Evolutionary conservation across 2,113 vertebrate genomes (phyloP).

Genomic region (Cariama cristata): DNA sequence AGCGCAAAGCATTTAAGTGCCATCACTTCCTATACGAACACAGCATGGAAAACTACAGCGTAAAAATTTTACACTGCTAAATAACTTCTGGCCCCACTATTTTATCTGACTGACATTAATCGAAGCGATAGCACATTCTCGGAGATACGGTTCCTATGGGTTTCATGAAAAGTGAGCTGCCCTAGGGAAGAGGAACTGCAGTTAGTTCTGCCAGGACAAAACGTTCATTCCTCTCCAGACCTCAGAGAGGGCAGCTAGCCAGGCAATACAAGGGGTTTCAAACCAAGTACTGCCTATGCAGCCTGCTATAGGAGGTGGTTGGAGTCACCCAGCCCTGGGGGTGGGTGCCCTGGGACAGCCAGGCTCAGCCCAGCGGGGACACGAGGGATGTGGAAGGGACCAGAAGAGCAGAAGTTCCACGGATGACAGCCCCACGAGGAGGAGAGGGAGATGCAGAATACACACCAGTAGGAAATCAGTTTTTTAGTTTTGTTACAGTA

Average conservation of each 20-base stretch:
- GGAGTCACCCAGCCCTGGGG: background rate
- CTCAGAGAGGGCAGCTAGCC: background rate
- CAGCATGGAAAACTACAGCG: background rate
- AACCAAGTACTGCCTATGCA: background rate
- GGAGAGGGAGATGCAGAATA: background rate
- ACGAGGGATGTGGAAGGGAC: background rate
- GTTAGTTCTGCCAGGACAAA: background rate
- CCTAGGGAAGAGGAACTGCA: background rate
- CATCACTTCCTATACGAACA: background rate
- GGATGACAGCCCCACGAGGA: fast-evolving
- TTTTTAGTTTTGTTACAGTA: background rate
- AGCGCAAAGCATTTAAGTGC: background rate
- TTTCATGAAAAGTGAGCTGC: background rate
- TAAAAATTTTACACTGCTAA: background rate
- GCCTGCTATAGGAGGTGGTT: background rate
- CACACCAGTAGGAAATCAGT: fast-evolving
- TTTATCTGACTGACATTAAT: background rate
- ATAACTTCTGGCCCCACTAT: background rate
- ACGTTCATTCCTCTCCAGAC: background rate
- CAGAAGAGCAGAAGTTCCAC: background rate
- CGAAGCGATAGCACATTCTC: background rate
- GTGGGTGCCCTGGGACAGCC: background rate
- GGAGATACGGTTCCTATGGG: background rate
- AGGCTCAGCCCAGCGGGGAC: background rate
- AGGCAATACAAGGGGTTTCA: background rate